These are phyloP conservation scores for Chrysemys picta DNA, from an alignment of 2,113 vertebrate genomes.

Conservation along the genomic window DNA sequence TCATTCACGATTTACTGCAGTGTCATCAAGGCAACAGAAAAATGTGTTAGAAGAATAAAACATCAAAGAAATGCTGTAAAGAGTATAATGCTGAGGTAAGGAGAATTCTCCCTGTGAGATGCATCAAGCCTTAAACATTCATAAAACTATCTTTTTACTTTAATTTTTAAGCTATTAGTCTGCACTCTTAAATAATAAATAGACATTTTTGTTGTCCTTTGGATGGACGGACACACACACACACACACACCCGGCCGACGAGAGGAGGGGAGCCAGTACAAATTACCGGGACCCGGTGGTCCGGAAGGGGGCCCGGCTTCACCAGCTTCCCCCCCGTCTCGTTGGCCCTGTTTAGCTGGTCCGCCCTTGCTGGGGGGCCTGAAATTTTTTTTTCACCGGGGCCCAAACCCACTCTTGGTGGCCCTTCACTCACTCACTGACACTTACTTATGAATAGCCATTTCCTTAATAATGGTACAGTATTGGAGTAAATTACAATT, in stretches of 20 bases:
- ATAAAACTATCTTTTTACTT: conserved; percentile 6
- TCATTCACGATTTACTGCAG: conserved; percentile 28
- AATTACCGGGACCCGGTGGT: too few relatives aligned
- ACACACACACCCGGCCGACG: not conserved
- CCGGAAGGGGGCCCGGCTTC: too few relatives aligned
- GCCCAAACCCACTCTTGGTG: too few relatives aligned
- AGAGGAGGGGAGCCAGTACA: too few relatives aligned
- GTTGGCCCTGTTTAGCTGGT: too few relatives aligned
- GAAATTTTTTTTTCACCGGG: too few relatives aligned
- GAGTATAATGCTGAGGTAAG: conserved; percentile 20
- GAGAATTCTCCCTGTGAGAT: conserved; percentile 34
- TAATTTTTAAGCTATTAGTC: conserved; percentile 46
- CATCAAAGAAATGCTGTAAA: conserved; percentile 44
- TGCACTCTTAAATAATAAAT: conserved; percentile 26
- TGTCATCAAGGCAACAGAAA: conserved; percentile 61
- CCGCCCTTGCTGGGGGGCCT: too few relatives aligned
- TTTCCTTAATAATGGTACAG: not conserved
- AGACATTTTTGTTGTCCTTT: not conserved
- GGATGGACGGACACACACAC: fast-evolving
- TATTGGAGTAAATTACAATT: not conserved
- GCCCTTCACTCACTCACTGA: too few relatives aligned
- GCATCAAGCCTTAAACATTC: conserved; percentile 43
- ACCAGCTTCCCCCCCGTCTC: too few relatives aligned
- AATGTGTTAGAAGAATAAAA: not conserved
- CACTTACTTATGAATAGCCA: not conserved